A percentile compares a stretch with the other conserved stretches of the same genome.
phyloP scores from a whole-genome alignment of 2,113 vertebrate genomes.

The Laticauda colubrina region DNA sequence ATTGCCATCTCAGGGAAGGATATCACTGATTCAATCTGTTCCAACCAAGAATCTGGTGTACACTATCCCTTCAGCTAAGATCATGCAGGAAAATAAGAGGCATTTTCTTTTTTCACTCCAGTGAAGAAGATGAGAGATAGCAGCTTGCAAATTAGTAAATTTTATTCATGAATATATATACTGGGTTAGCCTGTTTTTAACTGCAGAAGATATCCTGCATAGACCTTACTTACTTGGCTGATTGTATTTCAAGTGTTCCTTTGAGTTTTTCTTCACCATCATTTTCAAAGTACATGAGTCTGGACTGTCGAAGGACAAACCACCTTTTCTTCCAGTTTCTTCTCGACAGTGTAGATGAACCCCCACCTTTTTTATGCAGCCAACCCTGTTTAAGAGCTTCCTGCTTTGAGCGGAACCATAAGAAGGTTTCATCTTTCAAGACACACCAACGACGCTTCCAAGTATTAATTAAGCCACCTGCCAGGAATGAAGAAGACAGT shows the following conservation, averaged over 20 bases:
- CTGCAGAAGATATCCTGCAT: too few species aligned
- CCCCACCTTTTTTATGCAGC: conserved; percentile 95
- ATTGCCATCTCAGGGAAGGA: neutral
- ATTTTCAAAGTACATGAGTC: conserved; percentile 94
- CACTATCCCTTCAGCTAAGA: neutral
- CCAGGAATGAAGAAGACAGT: conserved; percentile 19
- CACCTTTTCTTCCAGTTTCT: conserved; percentile 98
- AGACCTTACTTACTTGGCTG: conserved; percentile 80
- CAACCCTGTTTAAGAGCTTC: conserved; percentile 98
- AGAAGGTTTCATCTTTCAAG: conserved; percentile 95
- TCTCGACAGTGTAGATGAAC: conserved; percentile 91
- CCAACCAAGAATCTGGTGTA: neutral
- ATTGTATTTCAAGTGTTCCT: conserved; percentile 87
- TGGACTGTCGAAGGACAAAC: conserved; percentile 95
- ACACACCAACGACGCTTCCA: conserved; percentile 98
- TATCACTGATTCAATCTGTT: neutral
- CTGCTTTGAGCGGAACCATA: conserved; percentile 98
- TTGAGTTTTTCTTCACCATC: conserved; percentile 94
- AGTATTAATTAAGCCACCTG: conserved; percentile 92
- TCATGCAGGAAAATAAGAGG: neutral
- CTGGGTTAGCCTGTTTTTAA: neutral
- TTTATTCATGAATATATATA: neutral
- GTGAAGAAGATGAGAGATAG: neutral
- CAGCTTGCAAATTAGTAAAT: neutral
- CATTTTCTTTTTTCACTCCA: neutral